These are phyloP conservation scores for Perizoma affinitatum DNA, from an alignment of 2,888 invertebrate genomes.

Conservation along the genomic window DNA sequence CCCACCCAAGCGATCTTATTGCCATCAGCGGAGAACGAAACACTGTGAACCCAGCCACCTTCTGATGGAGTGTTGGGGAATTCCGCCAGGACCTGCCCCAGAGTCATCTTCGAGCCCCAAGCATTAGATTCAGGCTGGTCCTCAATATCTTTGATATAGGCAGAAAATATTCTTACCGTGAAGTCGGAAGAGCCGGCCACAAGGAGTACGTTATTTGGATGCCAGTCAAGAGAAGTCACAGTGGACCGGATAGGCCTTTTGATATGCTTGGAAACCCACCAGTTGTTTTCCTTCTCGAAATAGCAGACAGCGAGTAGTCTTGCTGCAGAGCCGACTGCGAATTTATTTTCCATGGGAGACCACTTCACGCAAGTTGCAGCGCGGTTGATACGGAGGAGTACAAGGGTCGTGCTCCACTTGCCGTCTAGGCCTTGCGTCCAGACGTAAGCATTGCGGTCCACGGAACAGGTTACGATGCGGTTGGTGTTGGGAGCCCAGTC, in stretches of 20 bases:
- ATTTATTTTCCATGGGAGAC: conserved; percentile 99
- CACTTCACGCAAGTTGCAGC: conserved; percentile 99
- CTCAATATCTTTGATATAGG: conserved; percentile 98
- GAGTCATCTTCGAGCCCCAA: conserved; percentile 94
- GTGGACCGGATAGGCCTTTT: conserved; percentile 99
- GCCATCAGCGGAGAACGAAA: conserved; percentile 97
- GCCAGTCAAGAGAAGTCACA: conserved; percentile 98
- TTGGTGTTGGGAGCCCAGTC: conserved; percentile 99
- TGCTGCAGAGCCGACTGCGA: conserved; percentile 99
- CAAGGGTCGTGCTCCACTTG: conserved; percentile 98
- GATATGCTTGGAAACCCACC: conserved; percentile 99
- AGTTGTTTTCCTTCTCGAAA: conserved; percentile 98
- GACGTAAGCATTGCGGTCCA: conserved; percentile 99
- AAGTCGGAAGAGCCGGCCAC: conserved; percentile 99
- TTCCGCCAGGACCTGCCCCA: conserved; percentile 95
- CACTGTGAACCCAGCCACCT: conserved; percentile 98
- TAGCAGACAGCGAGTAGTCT: conserved; percentile 98
- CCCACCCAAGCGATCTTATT: conserved; percentile 98
- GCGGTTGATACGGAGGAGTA: conserved; percentile 96
- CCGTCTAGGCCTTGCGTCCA: conserved; percentile 96
- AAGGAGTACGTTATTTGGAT: conserved; percentile 97
- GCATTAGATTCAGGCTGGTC: conserved; percentile 94
- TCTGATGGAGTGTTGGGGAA: conserved; percentile 93
- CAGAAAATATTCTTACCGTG: conserved; percentile 97
- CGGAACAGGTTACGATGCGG: conserved; percentile 98